Evolutionary conservation across 2,113 vertebrate species (phyloP).

Genomic region (Suncus etruscus): DNA sequence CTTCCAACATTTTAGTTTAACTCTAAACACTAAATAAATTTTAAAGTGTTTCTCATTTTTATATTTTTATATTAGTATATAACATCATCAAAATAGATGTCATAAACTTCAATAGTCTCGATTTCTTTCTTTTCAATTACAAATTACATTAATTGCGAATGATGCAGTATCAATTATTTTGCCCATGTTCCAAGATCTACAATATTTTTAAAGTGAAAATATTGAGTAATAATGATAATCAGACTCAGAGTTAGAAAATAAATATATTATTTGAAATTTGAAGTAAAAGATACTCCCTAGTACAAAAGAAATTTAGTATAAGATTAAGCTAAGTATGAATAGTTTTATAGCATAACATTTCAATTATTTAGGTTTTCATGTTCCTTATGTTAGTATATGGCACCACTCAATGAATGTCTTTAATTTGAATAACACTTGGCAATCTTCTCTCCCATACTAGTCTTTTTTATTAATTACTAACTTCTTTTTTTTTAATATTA

Average conservation of each 20-base stretch:
- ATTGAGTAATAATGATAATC: no score
- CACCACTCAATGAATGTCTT: not conserved
- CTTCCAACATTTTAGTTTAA: not conserved
- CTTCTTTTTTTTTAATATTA: no score
- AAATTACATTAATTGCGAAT: not conserved
- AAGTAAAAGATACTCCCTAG: no score
- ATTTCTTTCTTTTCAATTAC: not conserved
- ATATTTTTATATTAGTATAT: not conserved
- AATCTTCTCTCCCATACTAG: no score
- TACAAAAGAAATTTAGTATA: no score
- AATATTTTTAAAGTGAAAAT: no score
- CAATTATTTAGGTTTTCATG: not conserved
- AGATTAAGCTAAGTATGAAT: no score
- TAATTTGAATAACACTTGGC: not conserved
- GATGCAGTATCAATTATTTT: no score
- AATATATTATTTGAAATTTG: no score
- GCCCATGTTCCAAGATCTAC: no score
- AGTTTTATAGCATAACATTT: not conserved
- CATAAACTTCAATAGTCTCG: not conserved
- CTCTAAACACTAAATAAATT: not conserved
- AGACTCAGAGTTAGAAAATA: no score
- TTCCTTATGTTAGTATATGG: not conserved
- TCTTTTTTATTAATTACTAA: no score
- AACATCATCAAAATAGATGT: not conserved
- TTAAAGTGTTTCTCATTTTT: not conserved